These are phyloP conservation scores for Morinoia aosen DNA, from an alignment of 2,888 invertebrate species.

Conservation along the genomic window DNA sequence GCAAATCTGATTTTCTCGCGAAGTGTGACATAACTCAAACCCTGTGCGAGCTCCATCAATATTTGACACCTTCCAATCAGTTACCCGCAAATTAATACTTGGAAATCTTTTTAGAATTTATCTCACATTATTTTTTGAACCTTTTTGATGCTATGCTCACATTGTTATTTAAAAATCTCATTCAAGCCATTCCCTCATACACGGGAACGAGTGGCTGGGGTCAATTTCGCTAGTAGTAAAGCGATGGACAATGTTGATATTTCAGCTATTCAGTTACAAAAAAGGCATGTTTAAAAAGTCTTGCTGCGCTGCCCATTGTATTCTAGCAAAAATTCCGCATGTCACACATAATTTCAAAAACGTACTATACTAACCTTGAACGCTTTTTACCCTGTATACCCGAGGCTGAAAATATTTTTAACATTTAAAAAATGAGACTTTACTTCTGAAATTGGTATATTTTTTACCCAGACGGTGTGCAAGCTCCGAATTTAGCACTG, in stretches of 20 bases:
- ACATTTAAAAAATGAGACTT: neutral
- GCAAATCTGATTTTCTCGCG: neutral
- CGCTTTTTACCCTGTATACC: neutral
- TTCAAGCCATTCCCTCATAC: too few relatives aligned
- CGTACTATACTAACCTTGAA: too few relatives aligned
- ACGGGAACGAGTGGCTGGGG: neutral
- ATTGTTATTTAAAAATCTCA: too few relatives aligned
- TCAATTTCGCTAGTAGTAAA: neutral
- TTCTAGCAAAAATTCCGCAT: too few relatives aligned
- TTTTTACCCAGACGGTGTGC: neutral
- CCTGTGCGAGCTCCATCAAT: neutral
- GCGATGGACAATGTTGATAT: neutral
- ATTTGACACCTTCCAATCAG: neutral
- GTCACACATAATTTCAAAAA: too few relatives aligned
- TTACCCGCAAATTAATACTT: too few relatives aligned
- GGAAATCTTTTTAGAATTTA: too few relatives aligned
- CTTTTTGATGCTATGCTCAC: neutral
- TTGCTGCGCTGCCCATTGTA: too few relatives aligned
- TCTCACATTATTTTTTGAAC: neutral
- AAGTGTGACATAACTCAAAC: neutral
- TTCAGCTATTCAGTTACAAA: neutral
- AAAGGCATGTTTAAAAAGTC: too few relatives aligned
- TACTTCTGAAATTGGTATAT: neutral
- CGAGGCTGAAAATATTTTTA: neutral
- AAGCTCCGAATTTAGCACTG: neutral